These are phyloP conservation scores for Nephrotoma appendiculata DNA, from an alignment of 2,888 invertebrate species.

Conservation along the genomic window DNA sequence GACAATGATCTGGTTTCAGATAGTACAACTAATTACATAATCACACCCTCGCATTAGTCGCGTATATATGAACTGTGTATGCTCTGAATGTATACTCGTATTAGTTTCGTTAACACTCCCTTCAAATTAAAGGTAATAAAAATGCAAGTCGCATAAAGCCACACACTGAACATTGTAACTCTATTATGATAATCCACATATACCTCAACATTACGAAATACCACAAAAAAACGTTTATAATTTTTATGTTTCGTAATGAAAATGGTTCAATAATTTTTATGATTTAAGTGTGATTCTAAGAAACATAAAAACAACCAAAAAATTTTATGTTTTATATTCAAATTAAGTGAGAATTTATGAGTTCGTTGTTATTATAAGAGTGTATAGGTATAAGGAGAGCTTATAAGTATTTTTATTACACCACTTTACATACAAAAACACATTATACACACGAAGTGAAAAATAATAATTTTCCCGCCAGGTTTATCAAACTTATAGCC, in stretches of 20 bases:
- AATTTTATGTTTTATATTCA: not conserved
- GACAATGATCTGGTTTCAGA: no score
- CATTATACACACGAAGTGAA: no score
- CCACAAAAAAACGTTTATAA: not conserved
- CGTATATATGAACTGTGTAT: no score
- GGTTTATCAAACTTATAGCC: not conserved
- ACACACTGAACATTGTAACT: not conserved
- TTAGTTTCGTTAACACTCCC: not conserved
- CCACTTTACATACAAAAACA: no score
- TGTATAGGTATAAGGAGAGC: not conserved
- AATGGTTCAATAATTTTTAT: not conserved
- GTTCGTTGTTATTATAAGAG: not conserved
- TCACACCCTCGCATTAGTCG: no score
- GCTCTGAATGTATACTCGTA: no score
- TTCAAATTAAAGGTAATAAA: not conserved
- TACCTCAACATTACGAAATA: not conserved
- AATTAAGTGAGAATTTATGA: not conserved
- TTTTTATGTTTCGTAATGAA: not conserved
- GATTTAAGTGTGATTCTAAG: not conserved
- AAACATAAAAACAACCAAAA: not conserved
- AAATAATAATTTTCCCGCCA: not conserved
- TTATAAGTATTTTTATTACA: no score
- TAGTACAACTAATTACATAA: no score
- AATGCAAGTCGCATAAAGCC: not conserved
- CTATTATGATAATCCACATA: not conserved